phyloP scores from a whole-genome alignment of 2,797 vertebrate genomes.

The Neolamprologus multifasciatus region DNA sequence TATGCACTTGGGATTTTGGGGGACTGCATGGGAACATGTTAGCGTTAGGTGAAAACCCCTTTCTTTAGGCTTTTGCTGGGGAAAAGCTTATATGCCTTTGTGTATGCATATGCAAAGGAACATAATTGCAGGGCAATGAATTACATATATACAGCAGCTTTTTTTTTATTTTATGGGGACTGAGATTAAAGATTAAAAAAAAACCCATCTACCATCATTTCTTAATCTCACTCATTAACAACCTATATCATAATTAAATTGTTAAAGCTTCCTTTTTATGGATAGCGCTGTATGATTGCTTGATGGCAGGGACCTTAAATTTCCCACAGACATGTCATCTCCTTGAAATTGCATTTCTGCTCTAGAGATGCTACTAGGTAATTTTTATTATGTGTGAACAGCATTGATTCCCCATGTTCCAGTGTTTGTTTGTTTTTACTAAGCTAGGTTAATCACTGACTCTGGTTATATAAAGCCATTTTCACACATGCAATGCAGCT shows the following conservation, averaged over 20 bases:
- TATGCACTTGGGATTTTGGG: not conserved
- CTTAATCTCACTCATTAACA: not conserved
- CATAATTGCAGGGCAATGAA: not conserved
- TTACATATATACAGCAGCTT: not conserved
- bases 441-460: not conserved
- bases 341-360: not conserved
- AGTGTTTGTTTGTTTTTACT: not conserved
- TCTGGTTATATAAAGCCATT: not conserved
- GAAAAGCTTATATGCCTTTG: not conserved
- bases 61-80: not conserved
- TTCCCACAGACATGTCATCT: not conserved
- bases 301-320: not conserved
- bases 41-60: not conserved
- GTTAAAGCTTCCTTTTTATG: not conserved
- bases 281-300: not conserved
- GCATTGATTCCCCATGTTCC: not conserved
- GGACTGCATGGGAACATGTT: not conserved
- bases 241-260: not conserved
- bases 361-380: not conserved
- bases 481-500: not conserved
- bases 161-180: not conserved
- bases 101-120: not conserved
- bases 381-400: not conserved
- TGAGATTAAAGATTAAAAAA: not conserved
- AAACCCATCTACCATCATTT: rapidly evolving